Evolutionary conservation across 2,888 invertebrate species (phyloP), one percentile per base, ranked within the genome.

Genomic region (Falcaria lacertinaria): DNA sequence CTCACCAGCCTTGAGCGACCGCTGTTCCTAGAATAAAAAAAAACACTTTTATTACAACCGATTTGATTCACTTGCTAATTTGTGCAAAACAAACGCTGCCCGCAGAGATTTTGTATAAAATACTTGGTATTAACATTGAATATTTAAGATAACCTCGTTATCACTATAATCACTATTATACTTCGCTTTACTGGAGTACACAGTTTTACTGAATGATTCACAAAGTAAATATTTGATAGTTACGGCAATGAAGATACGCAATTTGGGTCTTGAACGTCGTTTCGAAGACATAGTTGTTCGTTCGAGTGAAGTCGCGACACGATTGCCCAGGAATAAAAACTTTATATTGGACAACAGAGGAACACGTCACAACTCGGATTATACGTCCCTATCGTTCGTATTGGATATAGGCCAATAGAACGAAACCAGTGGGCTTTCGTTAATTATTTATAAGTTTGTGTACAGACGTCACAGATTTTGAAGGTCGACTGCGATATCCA

Each of bases 1-100:
- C 74, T 97, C 97, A 43, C 95, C 95, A 42, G 95, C 92, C 80
- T 95, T 95, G 56, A 97, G 80, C 41, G 94, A 94, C 66, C 95
- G 92, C 63, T 95, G 95, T 85, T 96, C 96, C 96, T 97, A 90
- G 59, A 86, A 87, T 43, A n/a, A n/a, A n/a, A 13, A 50, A 50
- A 42, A 51, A 13, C n/a, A 16, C 35, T n/a, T 35, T 13, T 13
- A 19, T 19, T 19, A 36, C 19, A 17, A 7, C 5, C 5, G 13
- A 35, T n/a, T n/a, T n/a, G n/a, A n/a, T 17, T 22, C 22, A 22
- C 17, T 19, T n/a, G 17, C n/a, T 16, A 15, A 16, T 16, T 35
- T n/a, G 14, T 16, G 0, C 5, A 35, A n/a, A 36, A 36, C 33
- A 40, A 35, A n/a, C n/a, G n/a, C 11, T 28, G 28, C 3, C 11